Conservation (phyloP, 2,888 invertebrate species). For the Timema podura region DNA sequence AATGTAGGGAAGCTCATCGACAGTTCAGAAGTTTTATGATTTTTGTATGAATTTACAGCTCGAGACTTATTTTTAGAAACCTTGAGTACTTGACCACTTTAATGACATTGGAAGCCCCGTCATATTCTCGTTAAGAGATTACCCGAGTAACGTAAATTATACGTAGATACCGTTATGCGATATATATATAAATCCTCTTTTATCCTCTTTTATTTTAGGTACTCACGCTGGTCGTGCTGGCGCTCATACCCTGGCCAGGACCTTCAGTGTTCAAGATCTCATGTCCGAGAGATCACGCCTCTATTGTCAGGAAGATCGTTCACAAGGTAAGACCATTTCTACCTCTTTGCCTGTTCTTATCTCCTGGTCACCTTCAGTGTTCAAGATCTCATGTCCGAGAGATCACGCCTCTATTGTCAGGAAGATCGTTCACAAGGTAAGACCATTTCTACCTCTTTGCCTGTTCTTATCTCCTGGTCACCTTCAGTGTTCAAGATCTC, state of each 20-base stretch:
- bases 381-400: neutral
- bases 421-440: neutral
- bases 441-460: neutral
- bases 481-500: neutral
- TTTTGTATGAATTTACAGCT: too few species aligned
- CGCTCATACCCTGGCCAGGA: slow-evolving; percentile 84
- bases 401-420: neutral
- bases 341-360: too few species aligned
- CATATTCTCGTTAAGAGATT: too few species aligned
- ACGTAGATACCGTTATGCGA: too few species aligned
- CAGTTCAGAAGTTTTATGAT: too few species aligned
- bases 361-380: too few species aligned
- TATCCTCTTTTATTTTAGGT: slow-evolving; percentile 58
- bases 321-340: slow-evolving; percentile 55
- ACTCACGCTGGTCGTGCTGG: slow-evolving; percentile 73
- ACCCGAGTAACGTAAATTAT: too few species aligned
- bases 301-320: slow-evolving; percentile 80
- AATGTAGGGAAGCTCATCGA: too few species aligned
- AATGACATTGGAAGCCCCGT: too few species aligned
- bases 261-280: slow-evolving; percentile 82
- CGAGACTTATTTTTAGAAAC: too few species aligned
- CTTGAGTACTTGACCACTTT: too few species aligned
- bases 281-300: slow-evolving; percentile 83
- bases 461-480: neutral
- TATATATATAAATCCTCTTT: too few species aligned